These are phyloP conservation scores for Drosophila murphyi DNA, from an alignment of 1,140 invertebrate genomes.

Conservation along the genomic window DNA sequence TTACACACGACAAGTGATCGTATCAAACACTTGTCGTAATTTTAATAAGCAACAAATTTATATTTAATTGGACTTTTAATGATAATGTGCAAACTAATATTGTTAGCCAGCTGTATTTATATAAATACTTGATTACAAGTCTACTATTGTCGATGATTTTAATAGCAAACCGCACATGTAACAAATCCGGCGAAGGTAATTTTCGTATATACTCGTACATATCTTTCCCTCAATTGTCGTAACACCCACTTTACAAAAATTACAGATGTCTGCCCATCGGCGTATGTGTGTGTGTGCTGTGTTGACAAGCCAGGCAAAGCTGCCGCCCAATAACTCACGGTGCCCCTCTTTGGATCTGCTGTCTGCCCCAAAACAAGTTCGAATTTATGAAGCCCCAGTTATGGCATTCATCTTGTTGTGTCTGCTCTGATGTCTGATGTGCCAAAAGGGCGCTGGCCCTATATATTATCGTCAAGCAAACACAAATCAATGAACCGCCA, in stretches of 20 bases:
- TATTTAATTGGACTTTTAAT: background rate
- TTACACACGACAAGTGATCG: background rate
- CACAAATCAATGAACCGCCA: slow-evolving; percentile 47
- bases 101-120: background rate
- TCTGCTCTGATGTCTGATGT: slow-evolving; percentile 35
- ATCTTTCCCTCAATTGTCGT: background rate
- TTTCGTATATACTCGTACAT: no score
- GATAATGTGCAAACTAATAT: background rate
- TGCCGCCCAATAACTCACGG: slow-evolving; percentile 1
- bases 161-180: background rate
- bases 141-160: background rate
- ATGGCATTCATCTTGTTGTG: slow-evolving; percentile 67
- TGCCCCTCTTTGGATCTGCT: no score
- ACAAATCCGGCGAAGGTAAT: background rate
- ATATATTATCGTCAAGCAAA: slow-evolving; percentile 41
- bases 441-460: slow-evolving; percentile 51
- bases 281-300: slow-evolving; percentile 37
- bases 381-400: slow-evolving; percentile 63
- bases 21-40: background rate
- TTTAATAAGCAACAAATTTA: background rate
- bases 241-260: background rate
- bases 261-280: background rate
- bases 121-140: background rate
- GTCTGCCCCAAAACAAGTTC: slow-evolving; percentile 38
- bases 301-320: slow-evolving; percentile 56